phyloP scores from a whole-genome alignment of 2,797 vertebrate species.

The Spondyliosoma cantharus region DNA sequence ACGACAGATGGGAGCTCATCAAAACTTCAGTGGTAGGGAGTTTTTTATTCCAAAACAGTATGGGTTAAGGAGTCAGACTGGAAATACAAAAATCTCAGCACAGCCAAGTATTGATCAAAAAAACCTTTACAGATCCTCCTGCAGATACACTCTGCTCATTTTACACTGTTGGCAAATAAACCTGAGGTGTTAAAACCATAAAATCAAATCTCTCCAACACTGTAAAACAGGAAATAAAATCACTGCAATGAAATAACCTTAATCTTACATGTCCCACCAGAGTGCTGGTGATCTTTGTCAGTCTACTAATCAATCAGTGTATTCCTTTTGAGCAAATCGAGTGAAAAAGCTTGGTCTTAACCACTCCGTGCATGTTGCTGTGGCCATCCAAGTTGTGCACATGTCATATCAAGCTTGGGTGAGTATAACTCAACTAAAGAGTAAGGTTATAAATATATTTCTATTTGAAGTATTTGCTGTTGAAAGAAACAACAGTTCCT shows the following conservation, averaged over 20 bases:
- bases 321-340: background rate
- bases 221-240: slow-evolving; percentile 1
- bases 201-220: background rate
- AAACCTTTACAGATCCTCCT: slow-evolving; percentile 6
- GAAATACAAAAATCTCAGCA: slow-evolving; percentile 4
- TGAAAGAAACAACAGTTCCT: background rate
- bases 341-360: background rate
- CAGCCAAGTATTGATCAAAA: slow-evolving; percentile 25
- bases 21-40: slow-evolving; percentile 1
- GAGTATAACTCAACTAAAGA: background rate
- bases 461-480: background rate
- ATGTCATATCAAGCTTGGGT: background rate
- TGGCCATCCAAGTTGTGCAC: background rate
- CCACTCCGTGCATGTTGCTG: background rate
- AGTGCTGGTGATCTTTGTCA: background rate
- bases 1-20: slow-evolving; percentile 39
- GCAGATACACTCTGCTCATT: slow-evolving; percentile 5
- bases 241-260: background rate
- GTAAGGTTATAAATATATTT: background rate
- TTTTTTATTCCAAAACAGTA: slow-evolving; percentile 7
- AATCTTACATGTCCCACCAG: background rate
- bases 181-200: background rate
- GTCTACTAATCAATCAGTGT: too few relatives aligned
- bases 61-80: slow-evolving; percentile 9
- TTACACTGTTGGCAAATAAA: background rate